Base-by-base conservation (phyloP, 2,797 vertebrate species). In the Sebastes kiyomatsui region DNA sequence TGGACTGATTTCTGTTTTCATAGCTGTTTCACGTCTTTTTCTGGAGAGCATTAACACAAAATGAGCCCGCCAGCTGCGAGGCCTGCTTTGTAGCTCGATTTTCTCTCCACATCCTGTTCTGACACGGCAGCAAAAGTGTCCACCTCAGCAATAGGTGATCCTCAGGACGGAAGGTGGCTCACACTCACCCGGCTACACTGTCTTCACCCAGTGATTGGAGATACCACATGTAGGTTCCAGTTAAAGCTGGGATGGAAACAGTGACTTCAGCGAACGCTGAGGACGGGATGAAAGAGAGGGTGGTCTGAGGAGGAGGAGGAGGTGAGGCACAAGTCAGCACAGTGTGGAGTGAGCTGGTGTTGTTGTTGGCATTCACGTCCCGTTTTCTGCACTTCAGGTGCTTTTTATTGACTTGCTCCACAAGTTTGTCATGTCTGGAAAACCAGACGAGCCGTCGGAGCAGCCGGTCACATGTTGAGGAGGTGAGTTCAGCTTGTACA, bases 101-200 rank as follows among this genome's bases (percentile, higher is more conserved):
- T 91, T 90, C 79, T 59, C 75, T 90, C 92, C 87, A n/a, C 87
- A 90, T 92, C 86, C 84, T 90, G 80, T 75, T 88, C 88, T 80
- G 78, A 85, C 80, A 67, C 28, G 59, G 83, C 79, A 80, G 79
- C 61, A 55, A 84, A 92, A 89, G 71, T 70, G 79, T 75, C 74
- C 59, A 75, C 79, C 71, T 95, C 89, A 91, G 91, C 92, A 93
- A 62, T 81, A 75, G 87, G 87, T 88, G 91, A 90, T 87, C 87
- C 82, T 74, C 56, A 4, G 86, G 72, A 78, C 18, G 59, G 86
- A 89, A 80, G 82, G 79, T 81, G 78, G 67, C 84, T 83, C 30
- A 30, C 59, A 7, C n/a, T 70, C 64, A 58, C 49, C 73, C n/a
- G 18, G 38, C 66, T 55, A 20, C 25, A 73, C 80, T 58, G 80